Conservation (phyloP, 2,888 invertebrate species). For the Eristalis intricaria region DNA sequence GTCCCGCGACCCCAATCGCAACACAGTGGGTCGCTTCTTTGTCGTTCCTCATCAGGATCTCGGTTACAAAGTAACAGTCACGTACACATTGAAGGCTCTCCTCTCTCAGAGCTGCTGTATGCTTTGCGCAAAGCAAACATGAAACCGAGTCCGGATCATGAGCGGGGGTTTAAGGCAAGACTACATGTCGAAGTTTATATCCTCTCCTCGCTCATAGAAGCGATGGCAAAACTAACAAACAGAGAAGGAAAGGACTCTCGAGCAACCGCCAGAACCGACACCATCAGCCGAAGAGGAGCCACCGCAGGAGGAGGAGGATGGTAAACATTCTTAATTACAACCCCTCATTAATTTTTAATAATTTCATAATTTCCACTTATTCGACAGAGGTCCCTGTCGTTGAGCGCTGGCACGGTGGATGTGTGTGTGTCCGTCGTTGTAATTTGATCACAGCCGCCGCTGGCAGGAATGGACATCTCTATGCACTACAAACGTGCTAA, state of each 20-base stretch:
- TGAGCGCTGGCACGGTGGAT: background rate
- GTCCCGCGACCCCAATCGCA: background rate
- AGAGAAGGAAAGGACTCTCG: background rate
- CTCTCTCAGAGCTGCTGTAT: background rate
- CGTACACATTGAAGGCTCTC: constrained; percentile 13
- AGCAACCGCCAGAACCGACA: constrained; percentile 38
- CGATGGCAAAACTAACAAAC: constrained; percentile 15
- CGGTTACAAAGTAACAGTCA: constrained; percentile 54
- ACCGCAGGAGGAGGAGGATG: background rate
- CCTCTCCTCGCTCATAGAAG: background rate
- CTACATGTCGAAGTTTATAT: constrained; percentile 42
- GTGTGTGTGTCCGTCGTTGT: background rate
- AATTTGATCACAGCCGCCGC: constrained; percentile 16
- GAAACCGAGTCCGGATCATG: constrained; percentile 38
- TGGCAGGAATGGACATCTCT: background rate
- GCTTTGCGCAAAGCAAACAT: constrained; percentile 44
- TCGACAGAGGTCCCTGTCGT: background rate
- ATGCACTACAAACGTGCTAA: constrained; percentile 16
- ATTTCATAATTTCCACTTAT: constrained; percentile 69
- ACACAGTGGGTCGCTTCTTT: background rate
- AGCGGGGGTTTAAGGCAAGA: background rate
- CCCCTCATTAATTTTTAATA: constrained; percentile 70
- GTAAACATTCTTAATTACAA: constrained; percentile 68
- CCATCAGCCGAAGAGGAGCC: background rate
- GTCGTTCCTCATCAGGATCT: constrained; percentile 24